Base-by-base conservation (phyloP, 2,113 vertebrate species). In the Phyllopteryx taeniolatus region DNA sequence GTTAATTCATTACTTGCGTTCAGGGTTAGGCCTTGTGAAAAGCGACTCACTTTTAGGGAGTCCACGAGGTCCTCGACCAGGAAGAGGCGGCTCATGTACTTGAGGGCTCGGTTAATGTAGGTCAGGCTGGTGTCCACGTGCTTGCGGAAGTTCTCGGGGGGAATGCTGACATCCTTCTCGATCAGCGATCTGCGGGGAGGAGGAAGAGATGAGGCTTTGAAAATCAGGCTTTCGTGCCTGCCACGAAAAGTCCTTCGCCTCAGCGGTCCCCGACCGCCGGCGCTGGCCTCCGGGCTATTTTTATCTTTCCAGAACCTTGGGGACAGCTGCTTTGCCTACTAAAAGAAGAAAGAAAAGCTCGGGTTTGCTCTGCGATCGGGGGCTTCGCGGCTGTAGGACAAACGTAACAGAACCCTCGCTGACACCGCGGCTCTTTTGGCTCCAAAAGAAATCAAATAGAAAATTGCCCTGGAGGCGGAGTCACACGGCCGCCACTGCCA, bases 11-110 rank as follows among this genome's bases (percentile, higher is more conserved):
- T 27, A 27, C 27, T 27, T 1, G 27, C 27, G 27, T 27, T n/a
- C n/a, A n/a, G n/a, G n/a, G n/a, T n/a, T n/a, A n/a, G n/a, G n/a
- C n/a, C n/a, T n/a, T n/a, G n/a, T n/a, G n/a, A 17, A 39, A 61
- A 39, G 33, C 39, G 22, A 63, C 85, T 78, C 74, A 96, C 96
- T 95, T 96, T 96, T 44, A 97, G 92, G 61, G 95, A 97, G 86
- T 96, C 96, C 61, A 96, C 92, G 10, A 97, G 91, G 81, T 97
- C 96, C 76, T 97, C 94, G 6, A 97, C 95, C 86, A 97, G 88
- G 83, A 97, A 97, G 76, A 97, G 95, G 53, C 93, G 95, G 70
- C 94, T 90, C 80, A 95, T 77, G 79, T 95, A 88, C 73, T 94
- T 96, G 73, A 96, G 93, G 76, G 86, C 93, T 39, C 79, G 79